Evolutionary conservation across 2,797 vertebrate species (phyloP).

Genomic region (Tragopan temminckii): DNA sequence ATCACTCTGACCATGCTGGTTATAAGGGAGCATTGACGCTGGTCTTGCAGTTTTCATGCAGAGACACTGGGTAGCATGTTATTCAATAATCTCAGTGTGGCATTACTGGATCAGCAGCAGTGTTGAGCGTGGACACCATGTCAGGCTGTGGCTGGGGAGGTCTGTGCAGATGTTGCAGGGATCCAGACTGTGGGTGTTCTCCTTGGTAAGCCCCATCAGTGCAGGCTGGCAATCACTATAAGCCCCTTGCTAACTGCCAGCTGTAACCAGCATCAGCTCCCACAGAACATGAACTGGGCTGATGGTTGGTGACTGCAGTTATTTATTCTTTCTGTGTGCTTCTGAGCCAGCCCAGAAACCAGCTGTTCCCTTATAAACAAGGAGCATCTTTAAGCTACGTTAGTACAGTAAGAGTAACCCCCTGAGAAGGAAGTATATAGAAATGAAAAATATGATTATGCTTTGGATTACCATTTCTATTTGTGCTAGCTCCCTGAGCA

Average conservation of each 20-base stretch:
- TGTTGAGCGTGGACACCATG: rapidly evolving
- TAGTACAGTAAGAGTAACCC: background rate
- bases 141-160: background rate
- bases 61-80: rapidly evolving
- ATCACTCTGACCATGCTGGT: background rate
- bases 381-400: background rate
- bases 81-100: background rate
- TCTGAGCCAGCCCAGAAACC: background rate
- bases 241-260: background rate
- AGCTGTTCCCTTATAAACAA: background rate
- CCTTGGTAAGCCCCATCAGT: background rate
- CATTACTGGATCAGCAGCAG: background rate
- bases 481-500: background rate
- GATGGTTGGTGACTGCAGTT: background rate
- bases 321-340: background rate
- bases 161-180: background rate
- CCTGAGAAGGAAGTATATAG: background rate
- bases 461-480: background rate
- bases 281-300: background rate
- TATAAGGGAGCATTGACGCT: background rate
- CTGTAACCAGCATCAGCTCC: background rate
- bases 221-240: background rate
- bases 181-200: rapidly evolving
- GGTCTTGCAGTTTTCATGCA: background rate
- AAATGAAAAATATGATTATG: background rate